phyloP scores from a whole-genome alignment of 2,888 invertebrate genomes.

The Linnaemya vulpina region DNA sequence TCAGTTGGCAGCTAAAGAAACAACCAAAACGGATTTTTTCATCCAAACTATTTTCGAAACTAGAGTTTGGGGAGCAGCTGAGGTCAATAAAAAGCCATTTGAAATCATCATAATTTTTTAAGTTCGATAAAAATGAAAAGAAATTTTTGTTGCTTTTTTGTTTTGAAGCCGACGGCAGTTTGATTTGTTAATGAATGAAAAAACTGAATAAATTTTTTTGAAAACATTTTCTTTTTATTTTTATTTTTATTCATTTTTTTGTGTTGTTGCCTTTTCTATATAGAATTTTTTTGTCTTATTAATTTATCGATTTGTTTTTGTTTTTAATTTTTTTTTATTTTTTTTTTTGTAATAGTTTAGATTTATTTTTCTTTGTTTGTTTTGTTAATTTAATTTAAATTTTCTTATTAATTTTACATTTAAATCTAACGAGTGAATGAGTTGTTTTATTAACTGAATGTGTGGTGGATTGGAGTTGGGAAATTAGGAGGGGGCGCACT shows the following conservation, averaged over 20 bases:
- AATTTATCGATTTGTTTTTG: slow-evolving; percentile 48
- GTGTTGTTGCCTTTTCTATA: slow-evolving; percentile 35
- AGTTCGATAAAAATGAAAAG: not conserved
- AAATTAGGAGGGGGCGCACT: not conserved
- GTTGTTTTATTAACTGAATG: slow-evolving; percentile 15
- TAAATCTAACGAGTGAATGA: slow-evolving; percentile 57
- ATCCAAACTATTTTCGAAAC: too few species aligned
- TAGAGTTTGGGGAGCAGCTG: too few species aligned
- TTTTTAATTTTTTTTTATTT: not conserved
- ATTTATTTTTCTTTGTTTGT: slow-evolving; percentile 8
- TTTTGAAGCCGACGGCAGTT: slow-evolving; percentile 24
- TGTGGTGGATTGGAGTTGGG: not conserved
- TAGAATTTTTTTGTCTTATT: slow-evolving; percentile 35
- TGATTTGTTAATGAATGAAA: slow-evolving; percentile 21
- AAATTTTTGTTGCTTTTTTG: not conserved
- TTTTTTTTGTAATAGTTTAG: slow-evolving; percentile 46
- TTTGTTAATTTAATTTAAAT: slow-evolving; percentile 49
- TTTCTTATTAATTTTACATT: slow-evolving; percentile 29
- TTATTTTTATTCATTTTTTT: slow-evolving; percentile 38
- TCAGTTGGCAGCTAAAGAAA: too few species aligned
- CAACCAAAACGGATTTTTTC: too few species aligned
- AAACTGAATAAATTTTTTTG: slow-evolving; percentile 45
- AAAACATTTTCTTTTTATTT: slow-evolving; percentile 63
- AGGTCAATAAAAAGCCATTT: not conserved
- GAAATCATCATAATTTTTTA: not conserved